phyloP scores from a whole-genome alignment of 2,797 vertebrate genomes.

The Cheracebus regulus region DNA sequence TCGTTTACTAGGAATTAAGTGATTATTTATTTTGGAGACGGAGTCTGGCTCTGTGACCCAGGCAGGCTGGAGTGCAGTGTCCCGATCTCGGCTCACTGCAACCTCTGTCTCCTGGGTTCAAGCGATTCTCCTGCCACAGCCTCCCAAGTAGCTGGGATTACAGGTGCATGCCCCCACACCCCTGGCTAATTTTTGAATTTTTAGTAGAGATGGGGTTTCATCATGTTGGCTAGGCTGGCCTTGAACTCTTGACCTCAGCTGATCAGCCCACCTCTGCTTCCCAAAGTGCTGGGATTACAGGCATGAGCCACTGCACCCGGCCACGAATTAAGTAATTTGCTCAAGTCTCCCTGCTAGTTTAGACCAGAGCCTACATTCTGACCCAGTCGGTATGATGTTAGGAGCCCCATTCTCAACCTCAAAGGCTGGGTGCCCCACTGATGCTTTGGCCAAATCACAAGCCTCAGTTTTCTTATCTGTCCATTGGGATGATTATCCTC shows the following conservation, averaged over 20 bases:
- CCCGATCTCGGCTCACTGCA: not conserved
- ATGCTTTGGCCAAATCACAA: not conserved
- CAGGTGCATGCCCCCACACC: not conserved
- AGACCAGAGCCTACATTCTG: not conserved
- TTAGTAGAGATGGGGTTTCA: not conserved
- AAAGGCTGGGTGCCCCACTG: no score
- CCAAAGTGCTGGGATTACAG: not conserved
- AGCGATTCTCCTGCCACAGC: not conserved
- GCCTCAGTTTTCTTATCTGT: not conserved
- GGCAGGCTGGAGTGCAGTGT: not conserved
- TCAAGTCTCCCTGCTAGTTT: not conserved
- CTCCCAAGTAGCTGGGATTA: not conserved
- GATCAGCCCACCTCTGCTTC: rapidly evolving
- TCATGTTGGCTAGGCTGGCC: not conserved
- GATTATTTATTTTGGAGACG: not conserved
- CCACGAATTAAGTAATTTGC: not conserved
- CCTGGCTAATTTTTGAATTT: not conserved
- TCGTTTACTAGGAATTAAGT: not conserved
- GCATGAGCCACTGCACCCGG: not conserved
- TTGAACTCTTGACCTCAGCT: not conserved
- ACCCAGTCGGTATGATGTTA: not conserved
- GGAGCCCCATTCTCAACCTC: not conserved
- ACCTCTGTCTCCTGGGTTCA: not conserved
- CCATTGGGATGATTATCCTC: not conserved
- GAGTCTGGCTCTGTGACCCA: not conserved